Evolutionary conservation across 2,888 invertebrate species (phyloP).

Genomic region (Pegoplata infirma): DNA sequence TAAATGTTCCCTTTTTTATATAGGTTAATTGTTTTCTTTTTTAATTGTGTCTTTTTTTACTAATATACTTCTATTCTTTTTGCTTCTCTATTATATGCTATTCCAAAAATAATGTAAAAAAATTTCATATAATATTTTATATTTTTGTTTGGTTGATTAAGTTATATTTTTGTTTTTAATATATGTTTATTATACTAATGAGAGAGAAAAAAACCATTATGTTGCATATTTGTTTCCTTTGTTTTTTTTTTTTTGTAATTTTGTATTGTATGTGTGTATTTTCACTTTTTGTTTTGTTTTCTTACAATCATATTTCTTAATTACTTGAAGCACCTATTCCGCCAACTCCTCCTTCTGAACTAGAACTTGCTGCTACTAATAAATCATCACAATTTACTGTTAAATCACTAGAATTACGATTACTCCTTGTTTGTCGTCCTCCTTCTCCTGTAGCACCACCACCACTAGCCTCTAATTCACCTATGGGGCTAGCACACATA

Average conservation of each 20-base stretch:
- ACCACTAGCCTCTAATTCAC: conserved; percentile 67
- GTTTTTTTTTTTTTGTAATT: too few species aligned
- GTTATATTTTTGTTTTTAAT: too few species aligned
- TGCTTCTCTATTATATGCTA: conserved; percentile 28
- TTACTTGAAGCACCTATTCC: conserved; percentile 44
- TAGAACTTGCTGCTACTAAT: conserved; percentile 60
- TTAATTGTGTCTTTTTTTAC: conserved; percentile 11
- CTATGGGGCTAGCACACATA: conserved; percentile 73
- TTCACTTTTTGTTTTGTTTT: conserved; percentile 32
- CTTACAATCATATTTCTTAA: conserved; percentile 36
- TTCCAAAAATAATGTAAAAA: conserved; percentile 53
- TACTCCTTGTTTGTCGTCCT: conserved; percentile 44
- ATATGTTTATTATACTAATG: conserved; percentile 53
- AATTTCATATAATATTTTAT: conserved; percentile 7
- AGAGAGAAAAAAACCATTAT: conserved; percentile 61
- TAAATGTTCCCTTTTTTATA: conserved; percentile 54
- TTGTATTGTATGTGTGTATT: conserved; percentile 38
- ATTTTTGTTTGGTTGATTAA: conserved; percentile 13
- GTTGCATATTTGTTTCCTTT: conserved; percentile 58
- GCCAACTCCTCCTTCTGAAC: conserved; percentile 56
- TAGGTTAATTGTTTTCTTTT: conserved; percentile 22
- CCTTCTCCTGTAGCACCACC: conserved; percentile 32
- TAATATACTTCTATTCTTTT: conserved; percentile 18
- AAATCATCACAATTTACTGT: conserved; percentile 66
- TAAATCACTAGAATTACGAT: conserved; percentile 63